A percentile compares a stretch with the other conserved stretches of the same genome.
Conservation (phyloP, 1,140 invertebrate species). For the Pararge aegeria region DNA sequence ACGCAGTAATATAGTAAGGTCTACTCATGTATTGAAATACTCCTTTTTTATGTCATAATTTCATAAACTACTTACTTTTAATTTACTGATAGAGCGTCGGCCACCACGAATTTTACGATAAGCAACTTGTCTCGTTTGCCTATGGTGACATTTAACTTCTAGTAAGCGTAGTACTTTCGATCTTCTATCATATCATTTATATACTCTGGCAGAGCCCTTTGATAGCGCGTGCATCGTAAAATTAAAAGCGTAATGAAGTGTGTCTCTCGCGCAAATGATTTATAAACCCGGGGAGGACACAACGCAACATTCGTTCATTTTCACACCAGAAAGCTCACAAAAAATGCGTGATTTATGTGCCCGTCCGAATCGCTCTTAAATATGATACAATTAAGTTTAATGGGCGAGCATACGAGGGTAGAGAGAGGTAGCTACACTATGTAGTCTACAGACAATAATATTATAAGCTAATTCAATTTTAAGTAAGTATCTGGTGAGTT, state of each 20-base stretch:
- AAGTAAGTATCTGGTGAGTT: no score
- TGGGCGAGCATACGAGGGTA: neutral
- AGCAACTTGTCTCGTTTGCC: no score
- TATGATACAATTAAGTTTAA: conserved; percentile 14
- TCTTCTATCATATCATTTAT: no score
- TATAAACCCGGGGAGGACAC: conserved; percentile 4
- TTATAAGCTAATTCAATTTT: neutral
- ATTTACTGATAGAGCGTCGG: no score
- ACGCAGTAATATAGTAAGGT: no score
- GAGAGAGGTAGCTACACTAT: neutral
- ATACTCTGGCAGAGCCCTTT: neutral
- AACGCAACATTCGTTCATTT: conserved; percentile 28
- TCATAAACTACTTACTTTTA: no score
- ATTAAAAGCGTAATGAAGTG: conserved; percentile 37
- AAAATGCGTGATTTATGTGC: conserved; percentile 19
- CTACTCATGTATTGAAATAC: no score
- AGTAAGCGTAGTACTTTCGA: no score
- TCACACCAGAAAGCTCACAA: conserved; percentile 17
- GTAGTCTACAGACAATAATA: neutral
- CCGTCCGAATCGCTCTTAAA: conserved; percentile 10
- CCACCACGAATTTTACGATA: no score
- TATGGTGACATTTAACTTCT: no score
- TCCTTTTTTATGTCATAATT: no score
- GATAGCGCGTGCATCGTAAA: conserved; percentile 14
- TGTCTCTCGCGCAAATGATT: conserved; percentile 28